A percentile compares a stretch with the other conserved stretches of the same genome.
Conservation (phyloP, 1,140 invertebrate genomes). For the Vollenhovia emeryi region DNA sequence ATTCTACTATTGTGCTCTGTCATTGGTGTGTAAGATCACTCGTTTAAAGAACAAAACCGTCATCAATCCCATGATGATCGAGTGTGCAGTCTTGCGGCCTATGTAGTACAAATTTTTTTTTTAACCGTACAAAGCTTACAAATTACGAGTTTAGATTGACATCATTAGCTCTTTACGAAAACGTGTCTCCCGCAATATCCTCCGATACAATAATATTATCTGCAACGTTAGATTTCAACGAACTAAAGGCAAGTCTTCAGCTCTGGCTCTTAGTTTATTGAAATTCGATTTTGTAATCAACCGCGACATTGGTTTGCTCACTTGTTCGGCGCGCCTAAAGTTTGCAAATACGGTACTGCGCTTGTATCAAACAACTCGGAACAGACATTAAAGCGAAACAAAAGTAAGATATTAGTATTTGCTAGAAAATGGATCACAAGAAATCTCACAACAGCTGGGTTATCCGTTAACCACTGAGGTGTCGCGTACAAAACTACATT, state of each 20-base stretch:
- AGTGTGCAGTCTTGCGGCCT: constrained; percentile 58
- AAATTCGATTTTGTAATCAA: constrained; percentile 17
- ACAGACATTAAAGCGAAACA: constrained; percentile 21
- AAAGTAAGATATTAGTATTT: constrained; percentile 38
- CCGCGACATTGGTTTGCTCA: background rate
- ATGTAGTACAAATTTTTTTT: constrained; percentile 57
- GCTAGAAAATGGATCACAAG: constrained; percentile 48
- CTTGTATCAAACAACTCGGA: constrained; percentile 12
- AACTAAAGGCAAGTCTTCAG: constrained; percentile 2
- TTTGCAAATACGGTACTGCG: background rate
- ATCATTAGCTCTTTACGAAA: constrained; percentile 55
- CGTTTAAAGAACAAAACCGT: constrained; percentile 35
- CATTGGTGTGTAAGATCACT: constrained; percentile 50
- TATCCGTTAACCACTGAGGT: constrained; percentile 22
- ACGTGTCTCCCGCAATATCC: constrained; percentile 11
- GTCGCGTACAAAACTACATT: constrained; percentile 58
- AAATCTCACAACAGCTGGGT: constrained; percentile 46
- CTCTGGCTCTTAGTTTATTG: constrained; percentile 8
- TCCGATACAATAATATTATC: background rate
- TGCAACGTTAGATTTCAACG: constrained; percentile 20
- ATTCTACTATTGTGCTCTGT: constrained; percentile 56
- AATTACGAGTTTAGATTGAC: constrained; percentile 70
- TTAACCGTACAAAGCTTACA: constrained; percentile 65
- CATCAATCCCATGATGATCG: constrained; percentile 63
- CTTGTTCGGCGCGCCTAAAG: background rate